These are phyloP conservation scores for Brachynemurus nebulosus DNA, from an alignment of 2,888 invertebrate genomes.

Conservation along the genomic window DNA sequence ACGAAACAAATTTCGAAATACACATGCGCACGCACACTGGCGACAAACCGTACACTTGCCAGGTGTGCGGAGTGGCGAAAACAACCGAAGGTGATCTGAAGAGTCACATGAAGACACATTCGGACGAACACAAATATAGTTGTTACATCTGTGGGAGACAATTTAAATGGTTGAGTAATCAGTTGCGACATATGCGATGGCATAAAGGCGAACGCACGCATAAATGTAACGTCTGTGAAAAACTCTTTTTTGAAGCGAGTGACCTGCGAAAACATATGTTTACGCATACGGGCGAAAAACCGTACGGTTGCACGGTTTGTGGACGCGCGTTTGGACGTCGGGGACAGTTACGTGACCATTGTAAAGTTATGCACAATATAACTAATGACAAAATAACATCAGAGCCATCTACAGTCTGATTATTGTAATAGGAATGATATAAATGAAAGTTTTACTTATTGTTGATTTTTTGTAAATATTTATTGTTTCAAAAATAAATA, in stretches of 20 bases:
- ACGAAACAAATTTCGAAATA: conserved; percentile 26
- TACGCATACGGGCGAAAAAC: conserved; percentile 26
- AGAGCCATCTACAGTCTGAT: too few species aligned
- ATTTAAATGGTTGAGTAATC: conserved; percentile 25
- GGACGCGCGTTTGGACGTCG: conserved; percentile 22
- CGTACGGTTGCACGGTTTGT: conserved; percentile 24
- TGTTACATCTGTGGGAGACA: conserved; percentile 23
- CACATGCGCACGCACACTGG: conserved; percentile 25
- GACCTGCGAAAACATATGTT: conserved; percentile 24
- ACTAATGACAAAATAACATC: neutral
- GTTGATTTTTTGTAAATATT: too few species aligned
- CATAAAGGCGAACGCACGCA: conserved; percentile 24
- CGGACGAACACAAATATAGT: conserved; percentile 17
- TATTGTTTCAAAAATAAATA: too few species aligned
- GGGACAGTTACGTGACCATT: neutral
- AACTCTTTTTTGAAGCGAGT: conserved; percentile 24
- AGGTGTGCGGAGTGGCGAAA: conserved; percentile 26
- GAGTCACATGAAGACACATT: conserved; percentile 25
- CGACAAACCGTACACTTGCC: conserved; percentile 26
- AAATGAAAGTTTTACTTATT: too few species aligned
- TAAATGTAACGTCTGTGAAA: conserved; percentile 23
- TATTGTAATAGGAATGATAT: too few species aligned
- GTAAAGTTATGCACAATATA: neutral
- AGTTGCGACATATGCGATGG: conserved; percentile 25
- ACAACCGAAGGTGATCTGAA: conserved; percentile 25